Evolutionary conservation across 1,140 invertebrate species (phyloP).

Genomic region (Habropoda laboriosa): DNA sequence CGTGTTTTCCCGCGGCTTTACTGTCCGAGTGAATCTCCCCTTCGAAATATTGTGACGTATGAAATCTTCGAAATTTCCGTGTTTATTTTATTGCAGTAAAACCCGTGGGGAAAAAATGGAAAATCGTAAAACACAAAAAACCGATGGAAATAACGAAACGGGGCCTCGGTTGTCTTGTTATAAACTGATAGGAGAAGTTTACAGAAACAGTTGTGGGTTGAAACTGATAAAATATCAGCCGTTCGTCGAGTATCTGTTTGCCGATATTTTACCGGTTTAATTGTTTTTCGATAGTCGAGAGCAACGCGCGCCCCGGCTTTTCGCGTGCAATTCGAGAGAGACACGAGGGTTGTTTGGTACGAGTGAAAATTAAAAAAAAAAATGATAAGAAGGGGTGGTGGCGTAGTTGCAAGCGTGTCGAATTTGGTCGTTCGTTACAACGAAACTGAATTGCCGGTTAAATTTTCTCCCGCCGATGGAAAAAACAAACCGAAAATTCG

Average conservation of each 20-base stretch:
- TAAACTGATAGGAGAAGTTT: background rate
- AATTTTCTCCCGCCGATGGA: background rate
- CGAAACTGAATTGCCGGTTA: conserved; percentile 75
- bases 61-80: too few species aligned
- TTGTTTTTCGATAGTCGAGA: conserved; percentile 78
- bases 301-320: conserved; percentile 67
- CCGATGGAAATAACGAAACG: background rate
- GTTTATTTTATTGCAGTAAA: too few species aligned
- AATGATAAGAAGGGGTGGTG: conserved; percentile 8
- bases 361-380: too few species aligned
- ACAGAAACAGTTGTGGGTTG: background rate
- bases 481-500: too few species aligned
- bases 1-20: too few species aligned
- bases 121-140: background rate
- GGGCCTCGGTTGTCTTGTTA: background rate
- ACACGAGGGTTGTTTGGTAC: too few species aligned
- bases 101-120: background rate
- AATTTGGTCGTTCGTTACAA: conserved; percentile 67
- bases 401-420: conserved; percentile 5
- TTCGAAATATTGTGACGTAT: background rate
- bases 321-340: conserved; percentile 29
- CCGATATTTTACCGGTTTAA: conserved; percentile 79
- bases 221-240: conserved; percentile 76
- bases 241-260: conserved; percentile 74
- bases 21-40: background rate